Evolutionary conservation across 2,888 invertebrate species (phyloP).

Genomic region (Augochlorella aurata): DNA sequence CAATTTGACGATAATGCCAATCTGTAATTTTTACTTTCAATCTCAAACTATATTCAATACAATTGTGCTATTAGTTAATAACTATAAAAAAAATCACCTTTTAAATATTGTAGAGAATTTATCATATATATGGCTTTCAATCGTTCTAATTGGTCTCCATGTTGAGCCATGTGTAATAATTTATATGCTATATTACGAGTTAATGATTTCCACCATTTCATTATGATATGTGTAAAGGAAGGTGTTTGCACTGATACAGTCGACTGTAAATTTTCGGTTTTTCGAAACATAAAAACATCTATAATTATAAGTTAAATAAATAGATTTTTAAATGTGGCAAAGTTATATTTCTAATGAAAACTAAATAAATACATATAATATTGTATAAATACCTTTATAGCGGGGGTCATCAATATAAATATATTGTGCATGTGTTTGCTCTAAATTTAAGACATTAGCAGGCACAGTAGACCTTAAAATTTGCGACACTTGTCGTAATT

Average conservation of each 20-base stretch:
- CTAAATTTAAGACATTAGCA: conserved; percentile 79
- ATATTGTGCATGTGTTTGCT: conserved; percentile 82
- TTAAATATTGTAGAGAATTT: conserved; percentile 86
- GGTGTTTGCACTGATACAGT: conserved; percentile 61
- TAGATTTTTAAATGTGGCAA: neutral
- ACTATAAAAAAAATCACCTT: conserved; percentile 76
- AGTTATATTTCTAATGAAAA: neutral
- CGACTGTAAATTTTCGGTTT: conserved; percentile 67
- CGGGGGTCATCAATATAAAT: conserved; percentile 84
- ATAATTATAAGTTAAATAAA: conserved; percentile 32
- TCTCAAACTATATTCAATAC: conserved; percentile 15
- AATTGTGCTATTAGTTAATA: neutral
- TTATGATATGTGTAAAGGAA: conserved; percentile 67
- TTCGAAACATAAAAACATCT: conserved; percentile 72
- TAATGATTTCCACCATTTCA: conserved; percentile 85
- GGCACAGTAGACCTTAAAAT: conserved; percentile 80
- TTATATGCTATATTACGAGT: conserved; percentile 87
- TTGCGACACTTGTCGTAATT: conserved; percentile 74
- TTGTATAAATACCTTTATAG: conserved; percentile 73
- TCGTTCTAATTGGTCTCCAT: conserved; percentile 85
- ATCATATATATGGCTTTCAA: conserved; percentile 86
- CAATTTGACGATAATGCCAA: conserved; percentile 87
- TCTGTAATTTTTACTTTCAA: conserved; percentile 77
- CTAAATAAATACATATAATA: neutral
- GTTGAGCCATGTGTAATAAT: conserved; percentile 86